A percentile compares a stretch with the other conserved stretches of the same genome.
These are phyloP conservation scores for Sebastes hopkinsi DNA, from an alignment of 2,797 vertebrate species.

Conservation along the genomic window DNA sequence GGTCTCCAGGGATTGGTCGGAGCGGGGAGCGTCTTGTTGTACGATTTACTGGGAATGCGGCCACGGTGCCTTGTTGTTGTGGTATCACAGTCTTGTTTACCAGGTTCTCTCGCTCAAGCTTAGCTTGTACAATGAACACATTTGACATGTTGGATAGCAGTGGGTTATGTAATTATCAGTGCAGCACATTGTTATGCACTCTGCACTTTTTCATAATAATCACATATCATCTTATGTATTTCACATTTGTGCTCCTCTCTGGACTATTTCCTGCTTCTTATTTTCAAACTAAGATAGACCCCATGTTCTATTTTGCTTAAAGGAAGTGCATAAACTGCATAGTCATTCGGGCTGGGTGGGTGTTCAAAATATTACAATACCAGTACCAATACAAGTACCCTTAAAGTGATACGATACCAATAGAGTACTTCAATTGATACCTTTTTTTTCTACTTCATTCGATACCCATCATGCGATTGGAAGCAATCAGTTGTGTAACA, in stretches of 20 bases:
- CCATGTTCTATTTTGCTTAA: neutral
- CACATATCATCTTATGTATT: neutral
- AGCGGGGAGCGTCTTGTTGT: conserved; percentile 13
- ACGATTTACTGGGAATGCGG: conserved; percentile 17
- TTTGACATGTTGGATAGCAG: conserved; percentile 16
- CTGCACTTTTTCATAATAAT: neutral
- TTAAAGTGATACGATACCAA: no score
- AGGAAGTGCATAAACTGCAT: neutral
- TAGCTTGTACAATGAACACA: conserved; percentile 17
- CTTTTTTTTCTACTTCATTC: no score
- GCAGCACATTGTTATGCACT: neutral
- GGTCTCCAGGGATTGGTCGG: conserved; percentile 38
- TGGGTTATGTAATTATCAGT: neutral
- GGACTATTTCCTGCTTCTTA: neutral
- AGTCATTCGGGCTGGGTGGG: no score
- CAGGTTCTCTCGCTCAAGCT: conserved; percentile 27
- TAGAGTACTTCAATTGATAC: no score
- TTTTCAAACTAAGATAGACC: neutral
- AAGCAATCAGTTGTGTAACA: no score
- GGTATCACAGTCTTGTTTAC: conserved; percentile 43
- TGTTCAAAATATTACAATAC: no score
- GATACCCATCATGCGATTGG: no score
- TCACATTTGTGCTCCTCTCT: neutral
- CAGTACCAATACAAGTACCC: no score
- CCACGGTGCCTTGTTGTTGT: conserved; percentile 44